These are phyloP conservation scores for Heliconius aoede DNA, from an alignment of 2,888 invertebrate species.

Conservation along the genomic window DNA sequence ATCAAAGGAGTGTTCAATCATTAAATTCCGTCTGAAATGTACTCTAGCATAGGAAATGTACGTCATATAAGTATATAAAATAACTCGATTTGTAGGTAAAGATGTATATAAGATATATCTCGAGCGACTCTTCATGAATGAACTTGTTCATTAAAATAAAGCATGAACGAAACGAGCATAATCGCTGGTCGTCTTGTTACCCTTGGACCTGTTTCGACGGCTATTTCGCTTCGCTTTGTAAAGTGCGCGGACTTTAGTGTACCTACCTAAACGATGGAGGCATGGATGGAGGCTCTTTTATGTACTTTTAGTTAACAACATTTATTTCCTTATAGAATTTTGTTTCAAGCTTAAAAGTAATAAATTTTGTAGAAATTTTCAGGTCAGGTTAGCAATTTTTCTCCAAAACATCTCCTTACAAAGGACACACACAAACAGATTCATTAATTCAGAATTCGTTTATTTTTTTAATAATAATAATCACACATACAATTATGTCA, in stretches of 20 bases:
- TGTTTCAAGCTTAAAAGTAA: too few relatives aligned
- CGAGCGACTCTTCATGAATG: conserved; percentile 58
- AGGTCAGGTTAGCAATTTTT: too few relatives aligned
- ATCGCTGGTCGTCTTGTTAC: conserved; percentile 58
- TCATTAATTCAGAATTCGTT: too few relatives aligned
- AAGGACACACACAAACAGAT: conserved; percentile 9
- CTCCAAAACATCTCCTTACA: background rate
- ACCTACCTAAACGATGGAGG: background rate
- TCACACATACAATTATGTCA: background rate
- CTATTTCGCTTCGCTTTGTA: conserved; percentile 12
- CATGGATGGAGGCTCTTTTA: background rate
- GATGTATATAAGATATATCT: too few relatives aligned
- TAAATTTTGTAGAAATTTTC: too few relatives aligned
- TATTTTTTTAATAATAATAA: conserved; percentile 4
- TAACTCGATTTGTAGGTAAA: too few relatives aligned
- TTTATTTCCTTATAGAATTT: too few relatives aligned
- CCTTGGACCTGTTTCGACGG: conserved; percentile 55
- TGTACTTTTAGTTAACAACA: background rate
- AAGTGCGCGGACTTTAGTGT: background rate
- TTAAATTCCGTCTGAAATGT: too few relatives aligned
- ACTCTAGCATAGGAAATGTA: too few relatives aligned
- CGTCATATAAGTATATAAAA: too few relatives aligned
- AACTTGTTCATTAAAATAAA: conserved; percentile 55
- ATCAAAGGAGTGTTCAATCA: too few relatives aligned
- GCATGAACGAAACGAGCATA: conserved; percentile 51